A percentile compares a stretch with the other conserved stretches of the same genome.
Conservation (phyloP, 2,113 vertebrate genomes). For the Heliornis fulica region DNA sequence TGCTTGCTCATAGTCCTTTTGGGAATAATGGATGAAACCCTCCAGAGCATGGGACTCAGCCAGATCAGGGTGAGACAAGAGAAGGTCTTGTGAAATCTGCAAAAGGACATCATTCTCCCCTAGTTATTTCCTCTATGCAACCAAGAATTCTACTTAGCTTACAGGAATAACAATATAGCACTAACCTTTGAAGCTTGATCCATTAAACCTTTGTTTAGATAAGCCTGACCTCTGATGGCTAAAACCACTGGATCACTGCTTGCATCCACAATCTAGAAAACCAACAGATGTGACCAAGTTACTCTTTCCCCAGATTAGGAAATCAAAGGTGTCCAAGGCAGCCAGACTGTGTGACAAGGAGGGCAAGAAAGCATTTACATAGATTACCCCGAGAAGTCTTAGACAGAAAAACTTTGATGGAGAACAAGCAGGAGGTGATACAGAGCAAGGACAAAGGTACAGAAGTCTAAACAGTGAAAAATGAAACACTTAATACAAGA, state of each 20-base stretch:
- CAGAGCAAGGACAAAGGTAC: neutral
- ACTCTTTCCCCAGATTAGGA: neutral
- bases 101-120: neutral
- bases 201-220: conserved; percentile 80
- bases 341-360: neutral
- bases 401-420: neutral
- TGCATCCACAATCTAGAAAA: conserved; percentile 80
- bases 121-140: neutral
- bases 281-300: neutral
- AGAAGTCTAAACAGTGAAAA: neutral
- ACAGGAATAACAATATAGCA: neutral
- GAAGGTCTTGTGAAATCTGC: conserved; percentile 84
- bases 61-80: conserved; percentile 76
- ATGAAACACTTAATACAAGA: no score
- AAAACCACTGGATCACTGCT: conserved; percentile 78
- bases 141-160: neutral
- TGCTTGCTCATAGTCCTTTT: conserved; percentile 80
- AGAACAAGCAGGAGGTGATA: neutral
- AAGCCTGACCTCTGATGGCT: conserved; percentile 81
- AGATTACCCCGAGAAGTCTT: neutral
- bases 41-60: conserved; percentile 79
- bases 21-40: conserved; percentile 76
- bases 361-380: neutral
- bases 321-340: neutral
- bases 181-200: conserved; percentile 85